Evolutionary conservation across 2,888 invertebrate genomes (phyloP), one percentile per base, ranked within the genome.

Genomic region (Noctua pronuba): DNA sequence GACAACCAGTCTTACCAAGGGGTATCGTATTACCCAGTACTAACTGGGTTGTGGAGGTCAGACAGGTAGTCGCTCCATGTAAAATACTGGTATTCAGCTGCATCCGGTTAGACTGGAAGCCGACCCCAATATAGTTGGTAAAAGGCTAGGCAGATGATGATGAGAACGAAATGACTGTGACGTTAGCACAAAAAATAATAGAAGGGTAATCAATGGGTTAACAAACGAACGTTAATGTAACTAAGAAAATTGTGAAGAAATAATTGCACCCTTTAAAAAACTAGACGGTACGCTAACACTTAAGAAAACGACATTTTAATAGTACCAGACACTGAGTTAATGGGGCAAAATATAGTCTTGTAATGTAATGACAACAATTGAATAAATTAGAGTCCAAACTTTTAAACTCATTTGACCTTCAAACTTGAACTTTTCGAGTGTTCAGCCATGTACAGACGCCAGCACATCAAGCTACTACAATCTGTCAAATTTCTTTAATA

Each of bases 371-470:
- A 52, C 67, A 72, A 66, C 68, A 81, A 78, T 73, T 60, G 62
- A 72, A 69, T 66, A 64, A 77, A 79, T 75, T 58, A 66, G 58
- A 62, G 58, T 58, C 58, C 28, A 71, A 44, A 46, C 64, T 70
- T 31, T 75, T 38, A 41, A 73, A 83, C 65, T 70, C 68, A 64
- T 75, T 80, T 77, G 73, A 75, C 79, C 64, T 66, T 58, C 46
- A 81, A 71, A 79, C 69, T 62, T 67, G 16, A 79, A 73, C 11
- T 55, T 68, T 69, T 78, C 44, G 31, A 67, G 16, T 21, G 44
- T 65, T 67, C 28, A 69, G n/a, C 58, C 64, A 58, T 41, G 5
- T 16, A 41, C 18, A n/a, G n/a, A n/a, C n/a, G n/a, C n/a, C n/a
- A n/a, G n/a, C n/a, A n/a, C n/a, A n/a, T n/a, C n/a, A n/a, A n/a